These are phyloP conservation scores for Metaphire vulgaris DNA, from an alignment of 1,140 invertebrate genomes.

Conservation along the genomic window DNA sequence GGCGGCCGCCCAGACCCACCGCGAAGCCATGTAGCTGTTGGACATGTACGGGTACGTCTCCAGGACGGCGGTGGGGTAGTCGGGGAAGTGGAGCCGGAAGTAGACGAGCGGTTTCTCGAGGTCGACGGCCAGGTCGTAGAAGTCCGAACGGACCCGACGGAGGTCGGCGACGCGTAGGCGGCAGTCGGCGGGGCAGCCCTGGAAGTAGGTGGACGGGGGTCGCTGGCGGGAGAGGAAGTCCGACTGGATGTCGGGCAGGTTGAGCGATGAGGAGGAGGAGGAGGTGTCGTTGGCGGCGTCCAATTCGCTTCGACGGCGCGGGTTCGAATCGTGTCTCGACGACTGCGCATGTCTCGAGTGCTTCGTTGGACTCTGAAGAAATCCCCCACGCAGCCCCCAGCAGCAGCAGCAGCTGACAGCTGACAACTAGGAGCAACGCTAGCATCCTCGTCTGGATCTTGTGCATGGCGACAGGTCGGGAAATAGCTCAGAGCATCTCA, in stretches of 20 bases:
- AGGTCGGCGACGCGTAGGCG: background rate
- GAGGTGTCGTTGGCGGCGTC: background rate
- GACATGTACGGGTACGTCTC: conserved; percentile 30
- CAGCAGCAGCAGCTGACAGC: background rate
- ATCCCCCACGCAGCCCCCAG: background rate
- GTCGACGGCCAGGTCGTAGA: conserved; percentile 16
- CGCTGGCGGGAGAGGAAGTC: background rate
- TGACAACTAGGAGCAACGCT: background rate
- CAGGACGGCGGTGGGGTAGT: conserved; percentile 19
- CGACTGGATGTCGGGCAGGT: background rate
- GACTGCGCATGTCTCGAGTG: no score
- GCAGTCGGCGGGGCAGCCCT: background rate
- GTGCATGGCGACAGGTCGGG: background rate
- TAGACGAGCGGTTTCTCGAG: conserved; percentile 19
- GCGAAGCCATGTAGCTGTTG: conserved; percentile 13
- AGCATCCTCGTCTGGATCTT: background rate
- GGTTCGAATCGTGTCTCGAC: background rate
- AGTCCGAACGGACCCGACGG: background rate
- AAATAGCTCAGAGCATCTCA: background rate
- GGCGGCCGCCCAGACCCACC: conserved; percentile 27
- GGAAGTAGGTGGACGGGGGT: background rate
- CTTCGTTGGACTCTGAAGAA: background rate
- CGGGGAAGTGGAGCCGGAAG: conserved; percentile 21
- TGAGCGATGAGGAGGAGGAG: background rate
- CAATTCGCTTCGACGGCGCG: background rate